Evolutionary conservation across 2,797 vertebrate genomes (phyloP).

Genomic region (Halcyon smyrnensis): DNA sequence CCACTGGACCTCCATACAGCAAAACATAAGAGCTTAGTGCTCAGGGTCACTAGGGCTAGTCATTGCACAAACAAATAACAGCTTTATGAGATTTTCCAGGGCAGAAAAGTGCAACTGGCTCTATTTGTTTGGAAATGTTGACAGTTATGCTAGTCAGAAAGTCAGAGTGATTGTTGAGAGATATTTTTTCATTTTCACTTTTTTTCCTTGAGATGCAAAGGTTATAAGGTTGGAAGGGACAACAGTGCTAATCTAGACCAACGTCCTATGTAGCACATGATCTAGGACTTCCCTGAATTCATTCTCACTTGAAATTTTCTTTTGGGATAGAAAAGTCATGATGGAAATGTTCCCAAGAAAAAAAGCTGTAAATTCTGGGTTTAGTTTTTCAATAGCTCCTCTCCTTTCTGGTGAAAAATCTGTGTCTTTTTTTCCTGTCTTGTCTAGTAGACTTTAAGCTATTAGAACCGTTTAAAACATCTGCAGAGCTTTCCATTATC

Average conservation of each 20-base stretch:
- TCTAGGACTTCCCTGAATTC: background rate
- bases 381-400: background rate
- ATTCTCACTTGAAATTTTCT: background rate
- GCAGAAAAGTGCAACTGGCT: background rate
- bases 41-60: background rate
- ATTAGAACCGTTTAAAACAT: background rate
- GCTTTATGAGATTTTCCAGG: background rate
- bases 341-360: background rate
- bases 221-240: background rate
- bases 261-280: accelerated
- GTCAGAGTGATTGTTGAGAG: background rate
- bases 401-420: background rate
- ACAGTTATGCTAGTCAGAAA: background rate
- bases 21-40: background rate
- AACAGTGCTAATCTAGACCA: background rate
- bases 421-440: background rate
- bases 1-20: background rate
- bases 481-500: background rate
- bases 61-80: background rate
- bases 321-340: background rate
- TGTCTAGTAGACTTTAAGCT: background rate
- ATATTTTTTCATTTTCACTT: background rate
- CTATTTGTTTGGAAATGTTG: conserved; percentile 27
- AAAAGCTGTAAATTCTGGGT: background rate
- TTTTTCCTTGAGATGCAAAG: background rate